phyloP scores from a whole-genome alignment of 2,888 invertebrate species.

The Andrena bicolor region DNA sequence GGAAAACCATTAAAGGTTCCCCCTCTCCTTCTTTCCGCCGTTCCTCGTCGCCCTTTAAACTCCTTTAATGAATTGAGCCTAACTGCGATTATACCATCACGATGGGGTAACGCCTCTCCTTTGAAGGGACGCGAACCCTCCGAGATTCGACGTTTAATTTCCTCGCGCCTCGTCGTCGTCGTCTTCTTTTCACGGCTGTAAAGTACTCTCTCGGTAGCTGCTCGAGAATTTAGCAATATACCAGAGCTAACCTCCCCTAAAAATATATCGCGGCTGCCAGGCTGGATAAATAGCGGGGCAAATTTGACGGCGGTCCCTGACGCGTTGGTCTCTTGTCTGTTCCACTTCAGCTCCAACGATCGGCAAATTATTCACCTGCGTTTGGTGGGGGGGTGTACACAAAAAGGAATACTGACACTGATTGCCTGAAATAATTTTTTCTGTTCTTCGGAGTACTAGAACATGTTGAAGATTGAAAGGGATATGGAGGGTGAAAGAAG shows the following conservation, averaged over 20 bases:
- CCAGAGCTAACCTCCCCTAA: not conserved
- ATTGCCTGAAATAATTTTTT: too few relatives aligned
- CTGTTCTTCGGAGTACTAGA: too few relatives aligned
- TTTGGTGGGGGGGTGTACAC: too few relatives aligned
- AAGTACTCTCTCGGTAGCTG: conserved; percentile 53
- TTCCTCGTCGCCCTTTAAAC: conserved; percentile 70
- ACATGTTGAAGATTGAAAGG: too few relatives aligned
- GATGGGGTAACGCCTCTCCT: conserved; percentile 65
- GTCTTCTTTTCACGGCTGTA: conserved; percentile 64
- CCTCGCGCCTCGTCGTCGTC: conserved; percentile 71
- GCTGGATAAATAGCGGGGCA: conserved; percentile 12
- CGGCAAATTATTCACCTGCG: too few relatives aligned
- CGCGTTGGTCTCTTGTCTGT: not conserved
- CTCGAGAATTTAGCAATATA: conserved; percentile 46
- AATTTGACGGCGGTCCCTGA: not conserved
- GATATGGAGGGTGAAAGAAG: too few relatives aligned
- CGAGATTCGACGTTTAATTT: conserved; percentile 73
- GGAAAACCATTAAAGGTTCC: conserved; percentile 74
- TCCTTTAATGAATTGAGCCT: conserved; percentile 80
- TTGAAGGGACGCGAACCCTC: conserved; percentile 68
- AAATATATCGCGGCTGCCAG: conserved; percentile 30
- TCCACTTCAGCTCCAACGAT: too few relatives aligned
- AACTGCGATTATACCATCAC: conserved; percentile 77
- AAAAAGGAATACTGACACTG: too few relatives aligned
- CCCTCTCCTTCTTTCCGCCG: conserved; percentile 25